These are phyloP conservation scores for Caenorhabditis sp. DNA, from an alignment of 2,888 invertebrate genomes.

Conservation along the genomic window DNA sequence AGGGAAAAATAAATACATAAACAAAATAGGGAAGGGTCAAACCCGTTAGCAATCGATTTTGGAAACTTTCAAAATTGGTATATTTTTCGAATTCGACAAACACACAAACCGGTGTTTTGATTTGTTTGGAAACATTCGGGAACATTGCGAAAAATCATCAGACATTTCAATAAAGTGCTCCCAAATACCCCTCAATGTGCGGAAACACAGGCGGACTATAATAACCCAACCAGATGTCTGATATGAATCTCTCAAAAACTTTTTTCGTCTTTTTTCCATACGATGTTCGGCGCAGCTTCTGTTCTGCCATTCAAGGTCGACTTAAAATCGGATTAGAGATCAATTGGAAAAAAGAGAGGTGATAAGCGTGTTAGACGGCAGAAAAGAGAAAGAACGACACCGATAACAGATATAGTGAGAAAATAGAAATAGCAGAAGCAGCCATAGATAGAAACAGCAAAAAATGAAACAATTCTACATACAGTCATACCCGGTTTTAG, in stretches of 20 bases:
- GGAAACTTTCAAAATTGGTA: neutral
- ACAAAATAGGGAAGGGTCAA: neutral
- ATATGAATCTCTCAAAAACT: neutral
- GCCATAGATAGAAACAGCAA: neutral
- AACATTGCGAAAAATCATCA: too few relatives aligned
- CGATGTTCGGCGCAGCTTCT: neutral
- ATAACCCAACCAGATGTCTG: constrained; percentile 1
- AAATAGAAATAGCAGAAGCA: neutral
- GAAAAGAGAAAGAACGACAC: neutral
- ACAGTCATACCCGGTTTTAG: neutral
- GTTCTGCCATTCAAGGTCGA: neutral
- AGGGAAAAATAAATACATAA: neutral
- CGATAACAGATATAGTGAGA: too few relatives aligned
- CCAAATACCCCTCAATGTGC: neutral
- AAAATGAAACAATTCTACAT: neutral
- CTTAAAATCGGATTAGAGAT: neutral
- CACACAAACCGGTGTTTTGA: neutral
- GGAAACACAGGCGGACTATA: neutral
- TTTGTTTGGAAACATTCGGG: neutral
- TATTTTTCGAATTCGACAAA: neutral
- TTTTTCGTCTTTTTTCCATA: neutral
- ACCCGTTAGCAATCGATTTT: constrained; percentile 1
- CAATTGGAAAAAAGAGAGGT: neutral
- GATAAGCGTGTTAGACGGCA: neutral
- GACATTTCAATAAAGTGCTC: neutral